These are phyloP conservation scores for Phylloscopus trochilus DNA, from an alignment of 2,113 vertebrate genomes.

Conservation along the genomic window DNA sequence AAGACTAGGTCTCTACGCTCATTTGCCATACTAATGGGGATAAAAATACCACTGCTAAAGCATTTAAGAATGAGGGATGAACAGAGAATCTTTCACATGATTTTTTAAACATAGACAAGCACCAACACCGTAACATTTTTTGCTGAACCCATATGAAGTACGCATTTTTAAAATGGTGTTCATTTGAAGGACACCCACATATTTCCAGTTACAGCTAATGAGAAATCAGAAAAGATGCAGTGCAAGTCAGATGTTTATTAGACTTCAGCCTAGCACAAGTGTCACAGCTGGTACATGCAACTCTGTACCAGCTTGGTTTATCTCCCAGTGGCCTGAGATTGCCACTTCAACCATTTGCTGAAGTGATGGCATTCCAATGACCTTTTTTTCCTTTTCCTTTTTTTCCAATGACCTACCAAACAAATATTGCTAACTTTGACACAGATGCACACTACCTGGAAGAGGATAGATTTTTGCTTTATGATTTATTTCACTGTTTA, in stretches of 20 bases:
- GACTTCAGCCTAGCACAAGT: background rate
- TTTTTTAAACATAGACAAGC: background rate
- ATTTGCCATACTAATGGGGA: background rate
- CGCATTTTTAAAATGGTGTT: background rate
- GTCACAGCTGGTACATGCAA: background rate
- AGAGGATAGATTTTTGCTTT: background rate
- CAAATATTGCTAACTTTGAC: background rate
- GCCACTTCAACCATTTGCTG: background rate
- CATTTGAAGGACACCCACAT: rapidly evolving
- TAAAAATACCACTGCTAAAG: background rate
- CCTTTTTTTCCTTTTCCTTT: background rate
- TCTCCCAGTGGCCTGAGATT: no score
- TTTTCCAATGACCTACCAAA: background rate
- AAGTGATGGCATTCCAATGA: background rate
- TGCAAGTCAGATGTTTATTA: background rate
- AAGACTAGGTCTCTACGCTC: background rate
- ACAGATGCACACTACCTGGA: background rate
- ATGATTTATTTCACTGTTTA: background rate
- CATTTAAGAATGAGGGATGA: background rate
- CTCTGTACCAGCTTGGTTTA: background rate
- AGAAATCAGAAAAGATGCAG: background rate
- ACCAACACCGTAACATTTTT: background rate
- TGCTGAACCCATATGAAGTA: background rate
- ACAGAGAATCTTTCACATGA: background rate
- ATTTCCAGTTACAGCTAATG: background rate